Conservation (phyloP, 35 echinoderm and acorn worm species). For the Ophioderma brevispina region DNA sequence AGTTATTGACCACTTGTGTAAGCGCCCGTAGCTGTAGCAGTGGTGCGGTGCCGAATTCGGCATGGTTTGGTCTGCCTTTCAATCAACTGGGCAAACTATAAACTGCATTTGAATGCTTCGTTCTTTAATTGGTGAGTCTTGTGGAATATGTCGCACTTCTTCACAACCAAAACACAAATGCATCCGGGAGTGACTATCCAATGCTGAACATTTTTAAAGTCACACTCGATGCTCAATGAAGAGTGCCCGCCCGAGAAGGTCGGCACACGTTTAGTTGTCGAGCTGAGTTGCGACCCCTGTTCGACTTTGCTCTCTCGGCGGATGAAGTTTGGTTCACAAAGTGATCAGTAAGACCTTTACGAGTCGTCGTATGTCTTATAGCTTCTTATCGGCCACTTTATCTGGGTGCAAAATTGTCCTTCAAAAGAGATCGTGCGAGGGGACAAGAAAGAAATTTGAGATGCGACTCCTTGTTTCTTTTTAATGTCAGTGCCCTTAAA, state of each 20-base stretch:
- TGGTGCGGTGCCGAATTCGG: background rate
- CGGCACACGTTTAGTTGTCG: background rate
- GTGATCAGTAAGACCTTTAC: background rate
- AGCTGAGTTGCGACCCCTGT: background rate
- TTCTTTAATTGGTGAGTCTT: background rate
- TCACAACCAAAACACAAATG: background rate
- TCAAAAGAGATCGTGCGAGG: background rate
- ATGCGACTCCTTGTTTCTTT: background rate
- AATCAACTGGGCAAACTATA: background rate
- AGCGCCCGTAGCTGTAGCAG: background rate
- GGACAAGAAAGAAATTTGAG: background rate
- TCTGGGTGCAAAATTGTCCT: background rate
- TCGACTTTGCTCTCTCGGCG: background rate
- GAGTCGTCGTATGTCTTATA: background rate
- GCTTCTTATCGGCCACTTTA: background rate
- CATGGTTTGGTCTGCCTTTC: background rate
- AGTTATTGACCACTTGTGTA: background rate
- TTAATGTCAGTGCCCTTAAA: background rate
- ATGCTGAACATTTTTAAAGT: background rate
- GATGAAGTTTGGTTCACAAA: background rate
- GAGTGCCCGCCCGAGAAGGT: background rate
- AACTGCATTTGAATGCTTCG: background rate
- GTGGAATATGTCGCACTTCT: background rate
- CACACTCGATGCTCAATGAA: background rate
- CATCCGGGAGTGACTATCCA: background rate